Evolutionary conservation across 1,140 invertebrate genomes (phyloP).

Genomic region (Drosophila willistoni): DNA sequence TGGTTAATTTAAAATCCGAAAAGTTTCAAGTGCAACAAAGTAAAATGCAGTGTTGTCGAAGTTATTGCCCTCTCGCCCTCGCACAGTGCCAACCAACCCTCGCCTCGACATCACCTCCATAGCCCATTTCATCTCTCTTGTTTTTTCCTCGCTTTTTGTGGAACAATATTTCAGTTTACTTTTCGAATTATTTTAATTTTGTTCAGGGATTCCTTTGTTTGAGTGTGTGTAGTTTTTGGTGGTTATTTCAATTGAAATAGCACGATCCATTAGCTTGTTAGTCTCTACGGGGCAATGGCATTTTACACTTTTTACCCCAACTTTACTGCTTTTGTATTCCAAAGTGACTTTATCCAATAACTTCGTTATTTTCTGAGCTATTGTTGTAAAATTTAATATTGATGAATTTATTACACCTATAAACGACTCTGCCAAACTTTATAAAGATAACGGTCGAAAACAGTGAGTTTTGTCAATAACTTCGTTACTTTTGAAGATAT

Average conservation of each 20-base stretch:
- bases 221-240: constrained; percentile 27
- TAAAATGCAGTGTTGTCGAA: constrained; percentile 50
- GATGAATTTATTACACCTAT: no score
- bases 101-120: neutral
- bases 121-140: constrained; percentile 20
- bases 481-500: no score
- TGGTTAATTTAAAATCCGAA: constrained; percentile 18
- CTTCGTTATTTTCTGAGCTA: neutral
- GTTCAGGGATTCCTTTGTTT: constrained; percentile 27
- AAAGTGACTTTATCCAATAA: neutral
- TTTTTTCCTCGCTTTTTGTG: constrained; percentile 31
- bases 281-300: neutral
- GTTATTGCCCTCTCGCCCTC: constrained; percentile 43
- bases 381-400: no score
- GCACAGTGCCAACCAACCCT: neutral
- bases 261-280: constrained; percentile 10
- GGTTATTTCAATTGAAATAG: constrained; percentile 21
- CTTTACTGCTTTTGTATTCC: no score
- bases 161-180: constrained; percentile 63
- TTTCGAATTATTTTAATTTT: constrained; percentile 67
- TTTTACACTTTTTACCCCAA: neutral
- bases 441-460: no score
- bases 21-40: constrained; percentile 71
- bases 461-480: no score
- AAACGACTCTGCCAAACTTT: no score